Evolutionary conservation across 92 coral and sea anemone species (phyloP), one percentile per base, ranked within the genome.

Genomic region (Montipora capitata): DNA sequence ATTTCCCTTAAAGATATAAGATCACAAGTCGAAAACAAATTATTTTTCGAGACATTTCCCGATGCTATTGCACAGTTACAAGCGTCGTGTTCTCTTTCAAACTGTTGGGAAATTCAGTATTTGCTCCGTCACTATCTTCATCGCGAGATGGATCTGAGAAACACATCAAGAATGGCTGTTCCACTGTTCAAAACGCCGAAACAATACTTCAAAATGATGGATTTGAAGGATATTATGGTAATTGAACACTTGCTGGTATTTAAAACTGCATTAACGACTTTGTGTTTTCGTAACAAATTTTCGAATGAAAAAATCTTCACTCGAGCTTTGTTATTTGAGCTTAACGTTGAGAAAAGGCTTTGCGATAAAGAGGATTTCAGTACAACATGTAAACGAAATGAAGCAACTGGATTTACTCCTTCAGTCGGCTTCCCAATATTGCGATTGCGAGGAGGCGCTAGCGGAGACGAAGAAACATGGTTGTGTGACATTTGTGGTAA

Each of bases 401-500:
- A 4, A 42, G n/a, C 82, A 41, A n/a, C 54, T 59, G 70, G 59
- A 77, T 77, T 77, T 77, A 77, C 59, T 61, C 82, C 49, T 77
- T 77, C 69, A 77, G 70, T 58, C 38, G 17, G 40, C 70, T n/a
- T 77, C 68, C 72, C 82, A 16, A 57, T 78, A 12, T 62, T 78
- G 16, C 16, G 82, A 40, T 78, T 78, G 82, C 71, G 71, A 78
- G 82, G 82, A 17, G 82, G 82, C 15, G 58, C 82, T n/a, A 62
- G 16, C 40, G 13, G 71, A 61, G 54, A 78, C 82, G 16, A 78
- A 9, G 86, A 48, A 48, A 48, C 52, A 48, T 48, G 52, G 52
- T 49, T 81, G 67, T 81, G 85, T 68, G 67, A 68, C 74, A 49
- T 81, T 67, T 81, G 85, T 81, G 62, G 76, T 12, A 81, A 81